phyloP scores from a whole-genome alignment of 2,797 vertebrate species.

The Diceros bicornis region DNA sequence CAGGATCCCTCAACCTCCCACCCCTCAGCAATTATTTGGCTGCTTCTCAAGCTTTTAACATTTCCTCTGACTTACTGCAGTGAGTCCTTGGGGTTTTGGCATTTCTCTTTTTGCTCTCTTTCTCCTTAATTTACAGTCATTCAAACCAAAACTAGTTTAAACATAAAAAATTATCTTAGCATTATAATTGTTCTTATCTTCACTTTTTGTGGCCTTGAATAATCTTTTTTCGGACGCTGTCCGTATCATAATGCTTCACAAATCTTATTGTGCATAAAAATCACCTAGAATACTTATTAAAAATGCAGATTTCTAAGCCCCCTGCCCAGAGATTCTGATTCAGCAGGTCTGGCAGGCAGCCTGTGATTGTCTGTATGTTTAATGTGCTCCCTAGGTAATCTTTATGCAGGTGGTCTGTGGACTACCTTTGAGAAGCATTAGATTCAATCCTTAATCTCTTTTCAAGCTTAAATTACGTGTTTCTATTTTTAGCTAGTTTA shows the following conservation, averaged over 20 bases:
- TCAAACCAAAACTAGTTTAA: background rate
- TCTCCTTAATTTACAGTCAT: conserved; percentile 16
- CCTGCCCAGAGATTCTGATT: background rate
- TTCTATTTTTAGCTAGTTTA: conserved; percentile 66
- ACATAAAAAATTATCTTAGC: conserved; percentile 17
- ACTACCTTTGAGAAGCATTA: background rate
- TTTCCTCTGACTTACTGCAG: conserved; percentile 48
- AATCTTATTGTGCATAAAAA: background rate
- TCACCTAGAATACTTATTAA: conserved; percentile 32
- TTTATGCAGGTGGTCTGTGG: background rate
- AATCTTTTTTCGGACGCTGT: conserved; percentile 47
- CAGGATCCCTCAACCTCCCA: background rate
- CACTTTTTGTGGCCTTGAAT: background rate
- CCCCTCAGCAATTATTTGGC: conserved; percentile 30
- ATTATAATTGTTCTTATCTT: conserved; percentile 34
- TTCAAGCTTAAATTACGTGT: conserved; percentile 15
- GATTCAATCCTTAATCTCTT: conserved; percentile 61
- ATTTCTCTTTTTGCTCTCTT: background rate
- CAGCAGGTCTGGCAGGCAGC: conserved; percentile 41
- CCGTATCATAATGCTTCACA: background rate
- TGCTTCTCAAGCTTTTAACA: conserved; percentile 53
- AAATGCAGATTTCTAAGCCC: conserved; percentile 63
- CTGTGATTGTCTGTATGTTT: background rate
- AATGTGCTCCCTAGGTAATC: background rate
- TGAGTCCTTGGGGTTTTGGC: conserved; percentile 9